A percentile compares a stretch with the other conserved stretches of the same genome.
These are phyloP conservation scores for Oligia latruncula DNA, from an alignment of 2,888 invertebrate species.

Conservation along the genomic window DNA sequence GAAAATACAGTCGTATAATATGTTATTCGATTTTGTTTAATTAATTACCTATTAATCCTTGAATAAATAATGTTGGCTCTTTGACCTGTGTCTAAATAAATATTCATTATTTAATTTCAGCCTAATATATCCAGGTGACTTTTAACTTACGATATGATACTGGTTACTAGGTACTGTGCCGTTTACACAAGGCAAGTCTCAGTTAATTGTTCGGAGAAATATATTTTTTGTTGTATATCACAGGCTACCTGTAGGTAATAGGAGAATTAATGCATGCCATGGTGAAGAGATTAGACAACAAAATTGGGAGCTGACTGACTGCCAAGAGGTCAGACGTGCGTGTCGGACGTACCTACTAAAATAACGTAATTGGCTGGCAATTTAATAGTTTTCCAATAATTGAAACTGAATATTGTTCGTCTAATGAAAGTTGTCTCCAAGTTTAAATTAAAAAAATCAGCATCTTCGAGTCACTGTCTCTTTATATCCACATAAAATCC, in stretches of 20 bases:
- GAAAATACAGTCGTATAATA: not conserved
- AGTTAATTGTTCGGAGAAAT: not conserved
- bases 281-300: not conserved
- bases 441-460: constrained; percentile 8
- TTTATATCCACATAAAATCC: constrained; percentile 17
- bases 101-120: not conserved
- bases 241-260: not conserved
- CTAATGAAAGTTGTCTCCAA: constrained; percentile 4
- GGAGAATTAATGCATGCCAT: not conserved
- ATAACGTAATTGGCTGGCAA: not conserved
- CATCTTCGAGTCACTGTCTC: not conserved
- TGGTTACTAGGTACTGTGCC: not conserved
- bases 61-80: too few relatives aligned
- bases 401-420: not conserved
- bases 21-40: constrained; percentile 6
- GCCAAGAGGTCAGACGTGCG: not conserved
- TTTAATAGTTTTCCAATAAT: constrained; percentile 18
- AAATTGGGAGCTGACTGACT: not conserved
- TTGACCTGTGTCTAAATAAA: not conserved
- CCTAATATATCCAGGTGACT: not conserved
- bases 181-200: not conserved
- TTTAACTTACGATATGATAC: not conserved
- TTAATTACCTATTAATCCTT: not conserved
- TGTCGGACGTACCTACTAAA: not conserved
- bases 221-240: not conserved